Base-by-base conservation (phyloP, 2,113 vertebrate genomes). In the Equus quagga region DNA sequence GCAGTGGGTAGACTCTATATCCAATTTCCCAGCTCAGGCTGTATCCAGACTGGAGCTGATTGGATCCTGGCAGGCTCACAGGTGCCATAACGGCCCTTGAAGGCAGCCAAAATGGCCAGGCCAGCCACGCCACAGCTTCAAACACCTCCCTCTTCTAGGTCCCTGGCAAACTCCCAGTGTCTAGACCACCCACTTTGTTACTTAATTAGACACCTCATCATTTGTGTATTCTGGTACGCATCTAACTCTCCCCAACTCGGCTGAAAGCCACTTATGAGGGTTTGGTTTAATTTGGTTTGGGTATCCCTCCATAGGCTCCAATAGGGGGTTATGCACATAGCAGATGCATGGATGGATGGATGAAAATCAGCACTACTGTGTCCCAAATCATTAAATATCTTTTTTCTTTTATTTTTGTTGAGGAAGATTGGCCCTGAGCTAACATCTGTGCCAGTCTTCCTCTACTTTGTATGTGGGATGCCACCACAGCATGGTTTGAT, bases 1-100 rank as follows among this genome's bases (percentile, higher is more conserved):
- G 75, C 49, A 69, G 60, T 78, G 31, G 83, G 54, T 58, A 87
- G 46, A 90, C 65, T 4, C 10, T 58, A 60, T 17, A 56, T 73
- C 26, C 82, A 64, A 67, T 95, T 94, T 89, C 81, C 70, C 69
- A 44, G 80, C 83, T 94, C 94, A 70, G 18, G 46, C 69, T 82
- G 2, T 33, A 44, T 76, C 80, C 83, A 80, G 28, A 86, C 51
- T 44, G 9, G 54, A 86, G 83, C 31, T 95, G 95, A 88, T 8
- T 94, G 58, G 94, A 76, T 19, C 87, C 41, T 26, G 26, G 41
- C 36, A 87, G 82, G 36, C 69, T 65, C 26, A 0, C 1, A 0
- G 75, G 79, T 83, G n/a, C 51, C 54, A 78, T 51, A n/a, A 0
- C 0, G 17, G 67, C 44, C 83, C 70, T 60, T 62, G 41, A 85